Conservation (phyloP, 2,113 vertebrate species). For the Nycticebus coucang region DNA sequence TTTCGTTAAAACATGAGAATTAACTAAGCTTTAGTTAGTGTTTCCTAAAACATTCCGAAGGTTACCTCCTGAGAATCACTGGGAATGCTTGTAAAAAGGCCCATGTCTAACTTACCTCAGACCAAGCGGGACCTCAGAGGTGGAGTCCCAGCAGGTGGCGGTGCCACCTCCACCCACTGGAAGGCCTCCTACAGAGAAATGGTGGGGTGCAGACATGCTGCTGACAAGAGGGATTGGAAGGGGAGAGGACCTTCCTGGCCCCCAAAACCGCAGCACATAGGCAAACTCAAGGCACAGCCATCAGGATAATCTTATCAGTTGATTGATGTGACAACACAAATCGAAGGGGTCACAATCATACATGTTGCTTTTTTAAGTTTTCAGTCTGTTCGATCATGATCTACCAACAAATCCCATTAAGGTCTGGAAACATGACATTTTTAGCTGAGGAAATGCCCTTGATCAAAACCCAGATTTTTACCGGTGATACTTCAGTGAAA, state of each 20-base stretch:
- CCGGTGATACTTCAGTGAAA: conserved; percentile 81
- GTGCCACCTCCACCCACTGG: neutral
- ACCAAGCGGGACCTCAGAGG: neutral
- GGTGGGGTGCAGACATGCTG: rapidly evolving
- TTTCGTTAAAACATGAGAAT: neutral
- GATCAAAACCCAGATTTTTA: conserved; percentile 80
- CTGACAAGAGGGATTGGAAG: neutral
- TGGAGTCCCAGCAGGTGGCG: neutral
- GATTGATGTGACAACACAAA: neutral
- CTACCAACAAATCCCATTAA: conserved; percentile 72
- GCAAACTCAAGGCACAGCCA: neutral
- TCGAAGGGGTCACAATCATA: neutral
- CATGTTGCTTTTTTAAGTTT: neutral
- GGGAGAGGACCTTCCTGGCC: neutral
- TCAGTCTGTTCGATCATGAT: conserved; percentile 66
- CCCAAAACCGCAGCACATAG: neutral
- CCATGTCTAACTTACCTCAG: neutral
- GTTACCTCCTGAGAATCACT: neutral
- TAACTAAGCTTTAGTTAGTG: neutral
- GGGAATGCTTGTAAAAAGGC: neutral
- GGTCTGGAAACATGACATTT: conserved; percentile 80
- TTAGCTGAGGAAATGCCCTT: conserved; percentile 84
- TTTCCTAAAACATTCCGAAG: neutral
- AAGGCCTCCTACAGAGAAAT: rapidly evolving
- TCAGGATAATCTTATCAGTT: rapidly evolving